Evolutionary conservation across 2,888 invertebrate genomes (phyloP).

Genomic region (Alitta virens): DNA sequence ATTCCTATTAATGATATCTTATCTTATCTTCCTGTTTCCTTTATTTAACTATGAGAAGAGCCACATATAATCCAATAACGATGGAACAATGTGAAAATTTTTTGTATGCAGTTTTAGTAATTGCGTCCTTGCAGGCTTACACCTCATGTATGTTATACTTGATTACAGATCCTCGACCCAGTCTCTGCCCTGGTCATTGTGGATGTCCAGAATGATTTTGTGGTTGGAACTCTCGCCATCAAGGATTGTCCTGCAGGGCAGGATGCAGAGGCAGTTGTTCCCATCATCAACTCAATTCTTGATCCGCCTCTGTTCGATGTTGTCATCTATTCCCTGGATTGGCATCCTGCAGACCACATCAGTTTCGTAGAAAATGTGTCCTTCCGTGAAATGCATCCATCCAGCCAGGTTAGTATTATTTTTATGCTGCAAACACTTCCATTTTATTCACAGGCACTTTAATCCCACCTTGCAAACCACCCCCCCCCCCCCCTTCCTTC

Average conservation of each 20-base stretch:
- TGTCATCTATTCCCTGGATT: conserved; percentile 91
- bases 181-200: conserved; percentile 79
- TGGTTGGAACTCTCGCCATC: conserved; percentile 88
- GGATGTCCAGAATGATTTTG: conserved; percentile 98
- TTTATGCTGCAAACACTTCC: no score
- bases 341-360: conserved; percentile 95
- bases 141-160: neutral
- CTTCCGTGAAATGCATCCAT: conserved; percentile 16
- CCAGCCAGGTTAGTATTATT: conserved; percentile 20
- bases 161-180: conserved; percentile 39
- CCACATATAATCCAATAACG: no score
- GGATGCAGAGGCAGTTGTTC: conserved; percentile 69
- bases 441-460: no score
- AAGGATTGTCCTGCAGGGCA: conserved; percentile 84
- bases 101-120: no score
- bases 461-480: no score
- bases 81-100: no score
- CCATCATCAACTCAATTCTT: conserved; percentile 75
- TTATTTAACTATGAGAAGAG: no score
- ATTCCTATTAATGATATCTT: no score
- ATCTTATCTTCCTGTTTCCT: no score
- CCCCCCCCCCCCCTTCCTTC: no score
- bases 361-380: conserved; percentile 91
- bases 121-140: no score
- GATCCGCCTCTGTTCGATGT: conserved; percentile 53